Percentiles rank a stretch among this genome's conserved stretches.
Conservation (phyloP, 2,113 vertebrate species). For the Cebidichthys violaceus region DNA sequence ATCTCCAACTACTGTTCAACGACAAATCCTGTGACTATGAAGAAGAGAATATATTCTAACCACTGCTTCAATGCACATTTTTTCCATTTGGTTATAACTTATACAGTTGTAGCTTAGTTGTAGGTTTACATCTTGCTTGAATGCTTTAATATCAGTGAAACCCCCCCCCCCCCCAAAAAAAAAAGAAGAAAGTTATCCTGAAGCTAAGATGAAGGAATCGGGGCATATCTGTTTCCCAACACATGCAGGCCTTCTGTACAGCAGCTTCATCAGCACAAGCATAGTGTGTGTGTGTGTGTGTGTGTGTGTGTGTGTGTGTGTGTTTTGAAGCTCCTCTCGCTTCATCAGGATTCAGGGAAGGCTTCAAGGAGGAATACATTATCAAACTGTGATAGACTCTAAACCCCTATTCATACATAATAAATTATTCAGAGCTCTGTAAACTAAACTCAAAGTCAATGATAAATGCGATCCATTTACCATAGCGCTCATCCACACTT, state of each 20-base stretch:
- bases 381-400: constrained; percentile 73
- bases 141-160: constrained; percentile 3
- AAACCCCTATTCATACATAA: constrained; percentile 81
- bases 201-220: constrained; percentile 38
- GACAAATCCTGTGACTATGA: not conserved
- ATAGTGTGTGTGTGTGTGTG: not conserved
- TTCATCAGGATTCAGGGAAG: constrained; percentile 75
- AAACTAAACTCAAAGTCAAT: constrained; percentile 82
- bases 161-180: not conserved
- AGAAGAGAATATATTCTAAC: not conserved
- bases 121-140: constrained; percentile 6
- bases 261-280: constrained; percentile 8
- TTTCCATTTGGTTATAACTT: not conserved
- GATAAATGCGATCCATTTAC: constrained; percentile 77
- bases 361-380: constrained; percentile 82
- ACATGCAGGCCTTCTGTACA: constrained; percentile 11
- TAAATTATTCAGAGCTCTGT: constrained; percentile 83
- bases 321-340: constrained; percentile 18
- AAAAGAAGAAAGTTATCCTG: not conserved
- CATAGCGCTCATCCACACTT: constrained; percentile 76
- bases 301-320: constrained; percentile 4
- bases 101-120: not conserved
- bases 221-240: constrained; percentile 54
- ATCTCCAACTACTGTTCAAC: not conserved
- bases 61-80: not conserved